Evolutionary conservation across 2,797 vertebrate species (phyloP).

Genomic region (Peromyscus melanophrys): DNA sequence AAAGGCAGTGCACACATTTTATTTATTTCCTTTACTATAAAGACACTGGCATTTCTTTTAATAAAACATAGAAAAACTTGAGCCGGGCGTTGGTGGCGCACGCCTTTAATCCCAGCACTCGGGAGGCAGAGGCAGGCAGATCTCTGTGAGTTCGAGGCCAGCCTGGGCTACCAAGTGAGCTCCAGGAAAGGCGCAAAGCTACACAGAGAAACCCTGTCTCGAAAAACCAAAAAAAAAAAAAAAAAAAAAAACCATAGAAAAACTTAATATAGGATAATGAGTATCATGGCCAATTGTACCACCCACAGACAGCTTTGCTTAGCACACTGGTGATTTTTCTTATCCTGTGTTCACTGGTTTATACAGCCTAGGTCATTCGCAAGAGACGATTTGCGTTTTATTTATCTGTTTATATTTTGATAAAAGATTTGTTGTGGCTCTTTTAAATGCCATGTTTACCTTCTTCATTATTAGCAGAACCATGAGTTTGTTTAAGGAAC

Average conservation of each 20-base stretch:
- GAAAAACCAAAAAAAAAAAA: too few species aligned
- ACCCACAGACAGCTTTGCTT: neutral
- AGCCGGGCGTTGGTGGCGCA: too few species aligned
- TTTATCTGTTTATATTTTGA: conserved; percentile 3
- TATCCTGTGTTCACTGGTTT: neutral
- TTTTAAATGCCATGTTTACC: neutral
- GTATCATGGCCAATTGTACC: neutral
- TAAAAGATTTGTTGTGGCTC: neutral
- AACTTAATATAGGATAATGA: neutral
- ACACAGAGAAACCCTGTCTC: too few species aligned
- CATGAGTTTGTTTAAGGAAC: conserved; percentile 31
- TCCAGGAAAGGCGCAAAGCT: too few species aligned
- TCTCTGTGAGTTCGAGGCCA: too few species aligned
- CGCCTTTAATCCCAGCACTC: too few species aligned
- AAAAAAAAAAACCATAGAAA: too few species aligned
- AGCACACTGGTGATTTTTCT: conserved; percentile 23
- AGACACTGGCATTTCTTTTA: neutral
- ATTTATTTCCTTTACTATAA: conserved; percentile 47
- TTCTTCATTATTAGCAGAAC: conserved; percentile 13
- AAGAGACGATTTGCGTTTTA: neutral
- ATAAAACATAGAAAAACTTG: conserved; percentile 11
- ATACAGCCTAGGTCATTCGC: neutral
- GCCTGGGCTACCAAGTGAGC: too few species aligned
- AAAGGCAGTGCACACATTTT: neutral
- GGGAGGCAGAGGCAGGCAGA: too few species aligned